A percentile compares a stretch with the other conserved stretches of the same genome.
phyloP scores from a whole-genome alignment of 2,113 vertebrate species.

The Emydura subglobosa region DNA sequence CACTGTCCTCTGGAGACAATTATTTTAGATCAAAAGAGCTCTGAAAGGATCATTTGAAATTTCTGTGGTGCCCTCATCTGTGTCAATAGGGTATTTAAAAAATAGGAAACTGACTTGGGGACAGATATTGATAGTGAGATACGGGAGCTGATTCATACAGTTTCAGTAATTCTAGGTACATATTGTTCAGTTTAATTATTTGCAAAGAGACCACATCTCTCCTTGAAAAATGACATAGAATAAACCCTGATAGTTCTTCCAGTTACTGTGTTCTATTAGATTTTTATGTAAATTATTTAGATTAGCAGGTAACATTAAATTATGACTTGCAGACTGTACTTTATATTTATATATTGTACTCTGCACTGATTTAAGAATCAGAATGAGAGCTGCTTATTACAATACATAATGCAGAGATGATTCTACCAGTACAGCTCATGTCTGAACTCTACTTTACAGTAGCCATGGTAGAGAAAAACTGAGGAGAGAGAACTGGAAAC shows the following conservation, averaged over 20 bases:
- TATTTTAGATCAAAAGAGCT: not conserved
- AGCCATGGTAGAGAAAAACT: not conserved
- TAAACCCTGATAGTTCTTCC: not conserved
- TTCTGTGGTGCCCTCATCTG: not conserved
- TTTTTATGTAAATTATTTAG: not conserved
- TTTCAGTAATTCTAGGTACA: constrained; percentile 5
- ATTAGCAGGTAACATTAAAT: not conserved
- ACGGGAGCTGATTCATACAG: not conserved
- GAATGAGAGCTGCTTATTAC: not conserved
- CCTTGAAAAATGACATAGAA: not conserved
- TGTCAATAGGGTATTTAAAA: not conserved
- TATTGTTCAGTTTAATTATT: constrained; percentile 1
- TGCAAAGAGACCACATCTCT: not conserved
- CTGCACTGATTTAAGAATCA: not conserved
- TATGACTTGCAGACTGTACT: not conserved
- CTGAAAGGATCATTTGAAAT: not conserved
- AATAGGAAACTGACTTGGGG: not conserved
- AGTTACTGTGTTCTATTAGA: not conserved
- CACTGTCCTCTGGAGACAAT: not conserved
- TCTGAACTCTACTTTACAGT: not conserved
- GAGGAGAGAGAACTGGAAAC: not conserved
- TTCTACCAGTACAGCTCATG: not conserved
- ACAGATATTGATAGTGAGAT: not conserved
- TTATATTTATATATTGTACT: not conserved
- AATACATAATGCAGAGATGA: not conserved